Conservation (phyloP, 2,797 vertebrate species). For the Schizopygopsis pylzovi region DNA sequence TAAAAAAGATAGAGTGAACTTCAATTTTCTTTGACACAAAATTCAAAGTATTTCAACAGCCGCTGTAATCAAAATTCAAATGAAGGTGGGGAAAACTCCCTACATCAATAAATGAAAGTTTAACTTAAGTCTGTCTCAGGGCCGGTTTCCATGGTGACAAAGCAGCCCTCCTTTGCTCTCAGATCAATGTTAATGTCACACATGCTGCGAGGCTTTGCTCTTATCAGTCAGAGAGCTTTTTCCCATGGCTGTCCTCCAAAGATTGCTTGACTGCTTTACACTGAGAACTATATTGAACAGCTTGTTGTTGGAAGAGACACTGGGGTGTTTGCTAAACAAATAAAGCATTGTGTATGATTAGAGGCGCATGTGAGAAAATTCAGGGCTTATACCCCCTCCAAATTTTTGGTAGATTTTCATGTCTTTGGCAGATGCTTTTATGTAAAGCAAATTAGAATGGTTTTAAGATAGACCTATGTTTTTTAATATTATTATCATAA, state of each 20-base stretch:
- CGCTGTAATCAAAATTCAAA: conserved; percentile 56
- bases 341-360: conserved; percentile 8
- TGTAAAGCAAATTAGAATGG: not conserved
- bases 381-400: not conserved
- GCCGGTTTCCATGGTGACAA: conserved; percentile 63
- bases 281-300: conserved; percentile 9
- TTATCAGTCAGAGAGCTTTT: conserved; percentile 43
- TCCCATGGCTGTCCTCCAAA: conserved; percentile 40
- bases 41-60: conserved; percentile 54
- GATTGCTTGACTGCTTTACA: conserved; percentile 28
- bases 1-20: conserved; percentile 57
- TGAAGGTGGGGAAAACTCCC: conserved; percentile 50
- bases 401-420: not conserved
- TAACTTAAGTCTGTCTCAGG: conserved; percentile 48
- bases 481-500: not conserved
- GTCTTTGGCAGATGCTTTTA: not conserved
- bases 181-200: conserved; percentile 51
- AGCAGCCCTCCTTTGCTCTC: conserved; percentile 40
- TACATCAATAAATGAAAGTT: conserved; percentile 63
- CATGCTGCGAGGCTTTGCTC: conserved; percentile 47
- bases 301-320: conserved; percentile 6
- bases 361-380: not conserved
- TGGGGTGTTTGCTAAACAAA: conserved; percentile 13
- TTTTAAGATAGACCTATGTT: not conserved
- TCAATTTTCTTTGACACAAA: conserved; percentile 53